Conservation (phyloP, 2,797 vertebrate genomes). For the Spondyliosoma cantharus region DNA sequence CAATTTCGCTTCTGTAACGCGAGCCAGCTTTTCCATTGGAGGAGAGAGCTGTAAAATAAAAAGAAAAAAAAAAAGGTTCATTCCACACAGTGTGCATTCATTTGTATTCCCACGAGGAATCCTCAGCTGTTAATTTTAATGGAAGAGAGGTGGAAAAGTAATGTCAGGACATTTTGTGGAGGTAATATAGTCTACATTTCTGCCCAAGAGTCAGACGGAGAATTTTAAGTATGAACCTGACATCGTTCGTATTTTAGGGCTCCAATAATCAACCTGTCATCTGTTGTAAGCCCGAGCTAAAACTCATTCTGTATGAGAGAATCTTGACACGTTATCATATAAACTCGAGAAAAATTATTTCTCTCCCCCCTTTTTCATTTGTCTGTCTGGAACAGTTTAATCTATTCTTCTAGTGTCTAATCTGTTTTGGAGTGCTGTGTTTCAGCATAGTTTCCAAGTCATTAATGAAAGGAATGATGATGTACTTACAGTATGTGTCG, state of each 20-base stretch:
- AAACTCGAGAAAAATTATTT: conserved; percentile 21
- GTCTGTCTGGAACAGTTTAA: conserved; percentile 19
- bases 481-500: conserved; percentile 38
- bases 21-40: conserved; percentile 66
- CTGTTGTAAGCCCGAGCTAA: conserved; percentile 36
- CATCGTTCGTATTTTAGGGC: conserved; percentile 44
- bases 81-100: conserved; percentile 57
- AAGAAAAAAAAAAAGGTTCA: conserved; percentile 53
- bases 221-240: conserved; percentile 53
- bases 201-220: conserved; percentile 17
- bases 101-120: conserved; percentile 50
- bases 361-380: conserved; percentile 5
- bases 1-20: conserved; percentile 61
- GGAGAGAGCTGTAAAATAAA: conserved; percentile 44
- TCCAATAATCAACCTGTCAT: conserved; percentile 61
- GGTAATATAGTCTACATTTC: conserved; percentile 39
- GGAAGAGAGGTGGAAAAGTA: conserved; percentile 49
- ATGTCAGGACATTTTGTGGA: conserved; percentile 44
- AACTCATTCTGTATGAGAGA: conserved; percentile 29
- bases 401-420: conserved; percentile 21
- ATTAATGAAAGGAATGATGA: conserved; percentile 46
- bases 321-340: conserved; percentile 28
- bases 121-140: conserved; percentile 63
- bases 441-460: conserved; percentile 35
- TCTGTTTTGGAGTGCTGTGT: conserved; percentile 38